A percentile compares a stretch with the other conserved stretches of the same genome.
Evolutionary conservation across 53 echinoderm and acorn worm species (phyloP).

Genomic region (Patiria pectinifera): DNA sequence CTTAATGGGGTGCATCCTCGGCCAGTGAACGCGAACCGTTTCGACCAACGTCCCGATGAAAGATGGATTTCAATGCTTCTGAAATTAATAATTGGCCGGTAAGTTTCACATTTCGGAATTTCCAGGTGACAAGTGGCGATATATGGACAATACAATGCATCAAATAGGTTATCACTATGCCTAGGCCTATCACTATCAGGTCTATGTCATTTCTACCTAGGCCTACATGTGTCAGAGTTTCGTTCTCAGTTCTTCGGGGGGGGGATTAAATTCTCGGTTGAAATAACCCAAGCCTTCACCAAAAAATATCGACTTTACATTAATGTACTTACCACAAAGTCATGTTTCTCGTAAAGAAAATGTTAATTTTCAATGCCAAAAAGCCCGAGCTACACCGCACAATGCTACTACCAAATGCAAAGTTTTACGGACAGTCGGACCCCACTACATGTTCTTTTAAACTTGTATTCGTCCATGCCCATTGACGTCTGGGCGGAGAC

Average conservation of each 20-base stretch:
- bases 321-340: too few species aligned
- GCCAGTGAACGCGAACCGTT: background rate
- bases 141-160: background rate
- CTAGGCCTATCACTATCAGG: too few species aligned
- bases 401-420: background rate
- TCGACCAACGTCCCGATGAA: background rate
- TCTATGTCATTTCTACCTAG: too few species aligned
- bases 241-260: too few species aligned
- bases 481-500: background rate
- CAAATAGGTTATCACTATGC: too few species aligned
- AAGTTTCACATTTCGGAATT: background rate
- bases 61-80: background rate
- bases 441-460: background rate
- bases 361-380: too few species aligned
- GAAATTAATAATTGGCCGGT: background rate
- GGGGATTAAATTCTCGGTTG: background rate
- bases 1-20: conserved; percentile 4
- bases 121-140: background rate
- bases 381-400: too few species aligned
- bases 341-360: too few species aligned
- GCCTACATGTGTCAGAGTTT: too few species aligned
- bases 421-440: background rate
- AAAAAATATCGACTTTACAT: too few species aligned
- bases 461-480: background rate
- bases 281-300: too few species aligned